Base-by-base conservation (phyloP, 2,888 invertebrate species). In the Parnassius apollo region DNA sequence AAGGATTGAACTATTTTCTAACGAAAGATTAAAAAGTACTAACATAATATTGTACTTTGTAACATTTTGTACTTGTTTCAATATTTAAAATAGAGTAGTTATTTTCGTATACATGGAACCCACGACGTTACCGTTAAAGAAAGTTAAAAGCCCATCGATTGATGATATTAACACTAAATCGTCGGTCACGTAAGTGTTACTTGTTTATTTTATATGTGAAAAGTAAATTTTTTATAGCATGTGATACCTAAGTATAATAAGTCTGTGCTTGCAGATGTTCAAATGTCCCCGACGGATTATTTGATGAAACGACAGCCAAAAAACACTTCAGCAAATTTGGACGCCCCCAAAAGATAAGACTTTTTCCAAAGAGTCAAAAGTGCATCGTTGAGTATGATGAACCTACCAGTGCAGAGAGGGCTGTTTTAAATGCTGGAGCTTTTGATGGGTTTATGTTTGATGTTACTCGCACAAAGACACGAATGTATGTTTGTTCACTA, bases 321-420 rank as follows among this genome's bases (percentile, higher is more conserved):
- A 90, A 93, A 62, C 94, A 96, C 78, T 96, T 96, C 66, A 89
- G 93, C 22, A 93, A 94, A 75, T 97, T 94, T 87, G 97, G 97
- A 0, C 92, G 90, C 50, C 93, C 96, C 2, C 92, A 92, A 12
- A 93, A 93, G 67, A 93, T 96, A 57, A 92, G 93, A 48, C 85
- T 96, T 59, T 93, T 94, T 57, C 94, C 94, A 0, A 94, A 93
- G 64, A 93, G 94, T 57, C 92, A 92, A 63, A 92, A 92, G 69
- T 96, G 96, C 68, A 93, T 94, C 0, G 92, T 96, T 9, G 95
- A 95, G 73, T 97, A 95, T 85, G 93, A 93, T 50, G 93, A 88
- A 48, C 93, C 93, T 58, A 91, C 87, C 42, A 91, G 93, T 56
- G 94, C 93, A 0, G 92, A 92, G 58, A 83, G 85, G 44, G 95